Evolutionary conservation across 37 sponge, comb jelly and placozoan genomes (phyloP), one percentile per base, ranked within the genome.

Genomic region (Geodia barretti): DNA sequence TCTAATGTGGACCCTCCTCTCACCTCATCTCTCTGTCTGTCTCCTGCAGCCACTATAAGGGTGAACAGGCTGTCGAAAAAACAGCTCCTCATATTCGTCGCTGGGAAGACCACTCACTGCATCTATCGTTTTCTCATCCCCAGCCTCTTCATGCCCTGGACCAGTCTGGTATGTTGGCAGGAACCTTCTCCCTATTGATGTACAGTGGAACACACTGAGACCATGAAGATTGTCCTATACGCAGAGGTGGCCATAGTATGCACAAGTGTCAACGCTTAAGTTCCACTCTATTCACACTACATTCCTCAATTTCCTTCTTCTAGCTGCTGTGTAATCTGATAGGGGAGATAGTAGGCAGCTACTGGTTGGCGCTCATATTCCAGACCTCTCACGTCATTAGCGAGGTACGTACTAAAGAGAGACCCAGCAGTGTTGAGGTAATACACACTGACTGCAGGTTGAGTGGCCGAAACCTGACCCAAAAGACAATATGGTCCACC

Each of bases 321-420:
- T n/a, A 92, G 92, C 32, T 94, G 20, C 24, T 90, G 37, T 60
- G 68, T 34, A 94, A 90, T 43, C 0, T 92, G 1, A 65, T 93
- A 9, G 87, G 81, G 28, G 97, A 97, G 67, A 75, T 89, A 21
- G n/a, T 63, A 60, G 88, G 87, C 4, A 92, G 97, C 80, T 97
- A 95, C 83, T 94, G 92, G 93, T 60, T 97, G 63, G 97, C 97
- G 24, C 82, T 97, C 39, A 89, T 89, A 25, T 97, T 97, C 80
- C 97, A 97, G 83, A 83, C 87, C 21, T 97, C 97, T 28, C 97
- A 97, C 77, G 95, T 97, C 72, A 87, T 91, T 66, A 86, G 92
- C 72, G 94, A 94, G 70, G 92, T 87, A 41, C 32, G 79, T 36
- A 2, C 30, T 28, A 23, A n/a, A 28, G 32, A 19, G 3, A 4